A percentile compares a stretch with the other conserved stretches of the same genome.
phyloP scores from a whole-genome alignment of 2,113 vertebrate species.

The Fregata magnificens region DNA sequence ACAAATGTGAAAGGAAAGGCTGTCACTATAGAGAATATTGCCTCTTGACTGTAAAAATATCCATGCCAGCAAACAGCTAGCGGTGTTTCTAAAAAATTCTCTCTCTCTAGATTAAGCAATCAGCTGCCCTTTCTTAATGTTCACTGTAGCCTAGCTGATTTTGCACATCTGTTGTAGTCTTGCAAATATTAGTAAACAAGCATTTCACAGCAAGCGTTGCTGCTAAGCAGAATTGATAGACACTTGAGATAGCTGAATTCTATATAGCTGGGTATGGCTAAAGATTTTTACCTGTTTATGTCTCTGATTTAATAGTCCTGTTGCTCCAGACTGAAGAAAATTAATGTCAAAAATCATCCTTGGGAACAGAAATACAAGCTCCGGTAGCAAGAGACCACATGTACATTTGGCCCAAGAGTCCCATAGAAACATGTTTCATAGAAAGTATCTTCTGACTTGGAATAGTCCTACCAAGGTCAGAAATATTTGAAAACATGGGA shows the following conservation, averaged over 20 bases:
- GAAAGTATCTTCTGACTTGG: neutral
- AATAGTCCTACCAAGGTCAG: neutral
- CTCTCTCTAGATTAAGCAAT: slow-evolving; percentile 11
- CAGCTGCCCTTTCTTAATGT: slow-evolving; percentile 44
- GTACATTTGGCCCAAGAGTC: neutral
- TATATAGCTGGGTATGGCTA: neutral
- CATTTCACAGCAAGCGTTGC: neutral
- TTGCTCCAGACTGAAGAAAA: neutral
- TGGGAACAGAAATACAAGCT: neutral
- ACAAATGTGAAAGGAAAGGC: neutral
- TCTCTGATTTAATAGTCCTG: neutral
- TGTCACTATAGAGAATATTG: neutral
- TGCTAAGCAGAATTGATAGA: neutral
- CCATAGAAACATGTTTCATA: neutral
- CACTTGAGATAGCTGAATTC: neutral
- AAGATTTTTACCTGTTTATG: neutral
- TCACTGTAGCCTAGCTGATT: slow-evolving; percentile 42
- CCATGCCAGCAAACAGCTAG: neutral
- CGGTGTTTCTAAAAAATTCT: slow-evolving; percentile 2
- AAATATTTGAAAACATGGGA: neutral
- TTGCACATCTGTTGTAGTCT: slow-evolving; percentile 52
- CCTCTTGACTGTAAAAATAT: neutral
- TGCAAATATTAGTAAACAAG: slow-evolving; percentile 59
- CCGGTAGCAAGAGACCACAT: neutral
- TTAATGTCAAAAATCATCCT: neutral